Conservation (phyloP, 2,888 invertebrate genomes). For the Taphrorychus bicolor region DNA sequence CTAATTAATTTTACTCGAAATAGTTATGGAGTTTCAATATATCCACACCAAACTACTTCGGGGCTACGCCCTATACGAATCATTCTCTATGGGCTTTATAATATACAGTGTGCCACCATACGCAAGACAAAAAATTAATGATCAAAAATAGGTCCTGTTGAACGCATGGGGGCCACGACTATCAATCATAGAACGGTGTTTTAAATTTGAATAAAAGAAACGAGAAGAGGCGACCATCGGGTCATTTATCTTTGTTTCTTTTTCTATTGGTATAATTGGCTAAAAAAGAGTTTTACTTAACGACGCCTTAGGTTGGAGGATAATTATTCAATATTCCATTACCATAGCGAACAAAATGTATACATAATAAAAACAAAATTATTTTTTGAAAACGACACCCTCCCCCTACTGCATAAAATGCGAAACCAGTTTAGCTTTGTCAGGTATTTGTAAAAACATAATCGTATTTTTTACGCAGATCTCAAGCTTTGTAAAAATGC, state of each 20-base stretch:
- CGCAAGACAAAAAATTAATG: constrained; percentile 33
- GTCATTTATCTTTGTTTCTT: constrained; percentile 42
- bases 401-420: too few relatives aligned
- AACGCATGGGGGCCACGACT: constrained; percentile 12
- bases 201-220: constrained; percentile 49
- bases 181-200: constrained; percentile 46
- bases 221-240: constrained; percentile 20
- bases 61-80: neutral
- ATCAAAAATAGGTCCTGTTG: constrained; percentile 31
- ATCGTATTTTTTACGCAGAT: too few relatives aligned
- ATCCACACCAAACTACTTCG: neutral
- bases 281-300: too few relatives aligned
- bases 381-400: too few relatives aligned
- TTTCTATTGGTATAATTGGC: constrained; percentile 15
- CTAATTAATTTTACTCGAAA: too few relatives aligned
- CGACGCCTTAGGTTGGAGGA: too few relatives aligned
- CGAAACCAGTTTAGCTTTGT: too few relatives aligned
- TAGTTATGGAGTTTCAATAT: neutral
- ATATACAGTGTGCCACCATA: neutral
- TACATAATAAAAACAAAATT: too few relatives aligned
- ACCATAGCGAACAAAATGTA: too few relatives aligned
- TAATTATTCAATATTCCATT: too few relatives aligned
- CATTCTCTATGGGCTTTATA: neutral
- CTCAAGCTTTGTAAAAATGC: too few relatives aligned
- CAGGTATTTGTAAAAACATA: too few relatives aligned